Percentiles rank a stretch among this genome's conserved stretches.
Conservation (phyloP, 2,113 vertebrate species). For the Symphodus melops region DNA sequence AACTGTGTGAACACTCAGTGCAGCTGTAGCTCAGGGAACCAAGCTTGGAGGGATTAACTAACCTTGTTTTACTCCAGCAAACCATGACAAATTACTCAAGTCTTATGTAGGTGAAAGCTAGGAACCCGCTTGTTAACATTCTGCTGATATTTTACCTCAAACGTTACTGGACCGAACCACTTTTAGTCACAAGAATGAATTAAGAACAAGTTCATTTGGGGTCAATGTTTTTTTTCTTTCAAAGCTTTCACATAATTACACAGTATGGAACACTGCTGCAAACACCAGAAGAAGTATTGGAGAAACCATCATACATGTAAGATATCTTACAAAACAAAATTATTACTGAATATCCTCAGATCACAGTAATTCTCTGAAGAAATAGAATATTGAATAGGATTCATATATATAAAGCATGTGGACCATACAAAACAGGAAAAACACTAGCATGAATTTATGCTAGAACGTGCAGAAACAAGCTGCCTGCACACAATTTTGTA, state of each 20-base stretch:
- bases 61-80: conserved; percentile 45
- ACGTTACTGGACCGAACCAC: not conserved
- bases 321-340: conserved; percentile 33
- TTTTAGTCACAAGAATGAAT: not conserved
- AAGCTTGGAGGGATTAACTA: conserved; percentile 39
- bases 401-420: conserved; percentile 25
- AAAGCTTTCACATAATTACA: conserved; percentile 27
- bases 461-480: conserved; percentile 38
- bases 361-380: conserved; percentile 20
- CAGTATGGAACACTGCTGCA: conserved; percentile 17
- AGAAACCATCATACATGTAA: conserved; percentile 38
- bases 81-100: conserved; percentile 9
- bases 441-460: conserved; percentile 23
- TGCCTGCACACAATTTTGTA: conserved; percentile 1
- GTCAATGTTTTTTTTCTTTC: not conserved
- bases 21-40: conserved; percentile 27
- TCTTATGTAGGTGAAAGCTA: conserved; percentile 28
- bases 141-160: conserved; percentile 14
- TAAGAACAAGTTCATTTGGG: not conserved
- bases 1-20: conserved; percentile 44
- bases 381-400: conserved; percentile 61
- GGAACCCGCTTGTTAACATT: conserved; percentile 20
- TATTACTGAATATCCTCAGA: not conserved
- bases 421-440: conserved; percentile 13
- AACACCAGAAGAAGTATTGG: not conserved